phyloP scores from a whole-genome alignment of 2,888 invertebrate genomes.

The Dusona sp. region DNA sequence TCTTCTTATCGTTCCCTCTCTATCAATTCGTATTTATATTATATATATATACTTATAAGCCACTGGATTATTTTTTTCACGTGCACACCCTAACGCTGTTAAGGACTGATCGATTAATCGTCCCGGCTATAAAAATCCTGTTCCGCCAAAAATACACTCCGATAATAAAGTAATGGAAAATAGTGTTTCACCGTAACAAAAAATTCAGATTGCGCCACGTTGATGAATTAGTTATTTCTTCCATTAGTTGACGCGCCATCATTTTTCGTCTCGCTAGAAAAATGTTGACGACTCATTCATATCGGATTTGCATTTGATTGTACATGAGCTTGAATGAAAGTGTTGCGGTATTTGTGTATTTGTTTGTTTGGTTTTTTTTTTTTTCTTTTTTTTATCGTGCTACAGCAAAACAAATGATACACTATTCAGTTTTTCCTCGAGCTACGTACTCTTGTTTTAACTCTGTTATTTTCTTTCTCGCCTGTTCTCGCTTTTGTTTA shows the following conservation, averaged over 20 bases:
- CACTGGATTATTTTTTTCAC: background rate
- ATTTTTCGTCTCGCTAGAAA: background rate
- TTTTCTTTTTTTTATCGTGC: background rate
- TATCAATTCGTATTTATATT: background rate
- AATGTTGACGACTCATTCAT: background rate
- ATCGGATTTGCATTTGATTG: background rate
- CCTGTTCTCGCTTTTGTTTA: background rate
- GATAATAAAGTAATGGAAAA: background rate
- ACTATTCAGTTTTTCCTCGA: background rate
- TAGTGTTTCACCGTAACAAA: background rate
- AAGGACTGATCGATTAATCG: background rate
- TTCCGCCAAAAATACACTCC: background rate
- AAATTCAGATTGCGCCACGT: too few species aligned
- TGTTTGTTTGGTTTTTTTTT: background rate
- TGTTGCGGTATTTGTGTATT: too few species aligned
- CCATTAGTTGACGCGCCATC: background rate
- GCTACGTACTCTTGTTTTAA: background rate
- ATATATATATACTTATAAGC: background rate
- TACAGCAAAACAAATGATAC: background rate
- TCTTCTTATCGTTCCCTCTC: conserved; percentile 1
- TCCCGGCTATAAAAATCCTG: too few species aligned
- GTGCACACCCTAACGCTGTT: background rate
- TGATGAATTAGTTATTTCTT: too few species aligned
- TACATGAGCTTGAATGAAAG: background rate
- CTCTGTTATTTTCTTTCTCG: background rate